Evolutionary conservation across 92 coral and sea anemone species (phyloP).

Genomic region (Porites evermanni): DNA sequence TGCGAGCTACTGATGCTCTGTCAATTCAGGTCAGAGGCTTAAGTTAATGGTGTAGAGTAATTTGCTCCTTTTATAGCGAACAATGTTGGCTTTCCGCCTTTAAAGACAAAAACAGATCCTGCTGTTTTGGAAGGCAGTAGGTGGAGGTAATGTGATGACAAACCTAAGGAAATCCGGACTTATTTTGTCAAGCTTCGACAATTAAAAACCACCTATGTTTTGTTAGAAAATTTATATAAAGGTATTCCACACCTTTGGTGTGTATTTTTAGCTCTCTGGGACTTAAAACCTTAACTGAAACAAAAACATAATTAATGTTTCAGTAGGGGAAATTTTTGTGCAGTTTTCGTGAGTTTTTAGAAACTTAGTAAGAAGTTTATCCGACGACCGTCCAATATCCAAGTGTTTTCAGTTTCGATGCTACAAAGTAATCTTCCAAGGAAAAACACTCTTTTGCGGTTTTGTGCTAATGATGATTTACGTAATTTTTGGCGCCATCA

Average conservation of each 20-base stretch:
- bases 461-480: neutral
- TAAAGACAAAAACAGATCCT: constrained; percentile 5
- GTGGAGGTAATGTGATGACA: constrained; percentile 19
- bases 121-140: constrained; percentile 20
- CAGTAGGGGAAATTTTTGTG: neutral
- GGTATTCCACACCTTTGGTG: neutral
- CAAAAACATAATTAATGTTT: neutral
- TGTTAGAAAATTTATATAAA: neutral
- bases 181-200: constrained; percentile 4
- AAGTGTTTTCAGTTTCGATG: neutral
- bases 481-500: neutral
- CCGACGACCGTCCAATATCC: neutral
- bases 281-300: neutral
- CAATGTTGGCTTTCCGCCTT: constrained; percentile 54
- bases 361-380: neutral
- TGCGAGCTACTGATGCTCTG: neutral
- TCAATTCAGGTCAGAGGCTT: neutral
- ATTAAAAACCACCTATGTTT: neutral
- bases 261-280: neutral
- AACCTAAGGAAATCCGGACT: constrained; percentile 17
- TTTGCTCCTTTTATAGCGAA: constrained; percentile 12
- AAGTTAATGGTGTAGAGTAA: neutral
- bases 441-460: neutral
- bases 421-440: neutral
- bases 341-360: neutral